Base-by-base conservation (phyloP, 2,888 invertebrate species). In the Meloe dianella region DNA sequence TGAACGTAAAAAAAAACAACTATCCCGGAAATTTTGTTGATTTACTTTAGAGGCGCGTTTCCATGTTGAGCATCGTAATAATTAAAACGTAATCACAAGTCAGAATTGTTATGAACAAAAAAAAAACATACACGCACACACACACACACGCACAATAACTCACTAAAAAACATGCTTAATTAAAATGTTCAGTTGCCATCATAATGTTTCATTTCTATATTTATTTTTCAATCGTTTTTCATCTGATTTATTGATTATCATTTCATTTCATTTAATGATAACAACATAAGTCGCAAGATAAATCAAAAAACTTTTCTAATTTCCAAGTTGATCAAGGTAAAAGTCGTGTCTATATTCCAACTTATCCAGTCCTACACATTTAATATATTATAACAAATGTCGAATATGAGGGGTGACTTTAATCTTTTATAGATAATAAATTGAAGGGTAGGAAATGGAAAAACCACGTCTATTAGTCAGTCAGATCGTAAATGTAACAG, bases 231-330 rank as follows among this genome's bases (percentile, higher is more conserved):
- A n/a, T n/a, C n/a, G n/a, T n/a, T n/a, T 32, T 32, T 10, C 12
- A 32, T 32, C 32, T 32, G 12, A 12, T n/a, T n/a, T n/a, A 32
- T 32, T 32, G 32, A 51, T 51, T 51, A 20, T 51, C 8, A 51
- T 14, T 38, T 38, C 2, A 51, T 51, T 51, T 22, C 3, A 20
- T 10, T 2, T 20, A 3, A 22, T 51, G 20, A 22, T 41, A n/a
- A 41, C 41, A n/a, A 7, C 17, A 6, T n/a, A 38, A 41, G n/a
- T 17, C n/a, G 17, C 7, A n/a, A 17, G 17, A 61, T 60, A 61
- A 64, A 64, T 64, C 61, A 65, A 57, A 47, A 64, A 65, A 65
- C 29, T 65, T 65, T 65, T 65, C 65, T 61, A 65, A 65, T 65
- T 65, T 65, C 61, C 47, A 17, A 47, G 47, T 51, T 51, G 47